Base-by-base conservation (phyloP, 2,888 invertebrate genomes). In the Microplitis manilae region DNA sequence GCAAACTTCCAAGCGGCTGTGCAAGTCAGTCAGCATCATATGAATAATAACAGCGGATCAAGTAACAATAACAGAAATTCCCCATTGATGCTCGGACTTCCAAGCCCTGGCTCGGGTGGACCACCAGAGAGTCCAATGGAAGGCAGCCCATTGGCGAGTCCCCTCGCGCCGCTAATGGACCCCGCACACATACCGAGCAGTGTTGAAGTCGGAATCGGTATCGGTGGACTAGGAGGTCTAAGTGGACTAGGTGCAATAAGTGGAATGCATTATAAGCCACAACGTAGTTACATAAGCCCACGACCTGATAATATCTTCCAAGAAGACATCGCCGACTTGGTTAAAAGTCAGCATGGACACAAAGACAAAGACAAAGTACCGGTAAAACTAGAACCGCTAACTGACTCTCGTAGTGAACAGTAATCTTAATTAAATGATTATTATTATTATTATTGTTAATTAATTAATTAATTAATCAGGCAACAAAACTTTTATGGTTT, bases 311-410 rank as follows among this genome's bases (percentile, higher is more conserved):
- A 91, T 84, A 91, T 93, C 87, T 93, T 93, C 90, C 93, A 93
- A 85, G 93, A 93, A 85, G 93, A 93, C 84, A 92, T 93, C 80
- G 92, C 93, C 84, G 93, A 93, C 81, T 90, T 93, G 82, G 93
- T 93, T 7, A 95, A 91, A 92, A 94, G 89, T 82, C 87, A 90
- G 1, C 90, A 90, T 80, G 85, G 87, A 59, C 84, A 85, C 79
- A 89, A 89, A 82, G 90, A 89, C 83, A 90, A 89, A 82, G 90
- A 90, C 80, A 90, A 90, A 85, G 91, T 93, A 85, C 93, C 93
- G 83, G 94, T 95, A 81, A 95, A 95, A 91, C 92, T 95, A 90
- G 95, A 95, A 90, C 94, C 94, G 79, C 90, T 94, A 78, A 91
- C 93, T 78, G 93, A 93, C 87, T 93, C 93, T 85, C 92, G 93